Conservation (phyloP, 1,140 invertebrate species). For the Drosophila prosaltans region DNA sequence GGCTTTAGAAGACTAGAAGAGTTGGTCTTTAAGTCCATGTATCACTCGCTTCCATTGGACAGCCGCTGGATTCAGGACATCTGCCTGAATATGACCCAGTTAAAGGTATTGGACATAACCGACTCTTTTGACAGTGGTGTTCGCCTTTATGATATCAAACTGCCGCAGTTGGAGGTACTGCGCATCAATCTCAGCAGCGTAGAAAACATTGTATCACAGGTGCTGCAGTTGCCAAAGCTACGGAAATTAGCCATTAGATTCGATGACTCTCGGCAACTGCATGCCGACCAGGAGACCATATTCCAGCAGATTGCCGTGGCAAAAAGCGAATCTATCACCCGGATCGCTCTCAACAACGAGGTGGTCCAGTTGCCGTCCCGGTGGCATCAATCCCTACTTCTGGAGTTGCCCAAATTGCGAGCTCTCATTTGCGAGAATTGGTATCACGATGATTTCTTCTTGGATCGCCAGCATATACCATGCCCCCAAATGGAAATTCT, state of each 20-base stretch:
- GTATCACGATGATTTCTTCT: slow-evolving; percentile 66
- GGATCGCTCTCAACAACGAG: slow-evolving; percentile 68
- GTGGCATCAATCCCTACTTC: slow-evolving; percentile 57
- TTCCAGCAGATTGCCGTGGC: slow-evolving; percentile 70
- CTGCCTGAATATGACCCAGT: slow-evolving; percentile 47
- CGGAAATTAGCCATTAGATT: slow-evolving; percentile 57
- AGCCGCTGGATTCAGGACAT: slow-evolving; percentile 65
- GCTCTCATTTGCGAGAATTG: slow-evolving; percentile 65
- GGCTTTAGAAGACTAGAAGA: slow-evolving; percentile 63
- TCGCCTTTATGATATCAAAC: slow-evolving; percentile 52
- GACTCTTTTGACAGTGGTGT: slow-evolving; percentile 65
- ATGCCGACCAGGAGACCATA: slow-evolving; percentile 66
- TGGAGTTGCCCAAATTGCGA: slow-evolving; percentile 63
- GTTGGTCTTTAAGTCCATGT: slow-evolving; percentile 61
- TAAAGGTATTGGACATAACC: slow-evolving; percentile 62
- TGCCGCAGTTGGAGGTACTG: slow-evolving; percentile 65
- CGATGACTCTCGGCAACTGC: slow-evolving; percentile 61
- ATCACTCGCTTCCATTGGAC: slow-evolving; percentile 62
- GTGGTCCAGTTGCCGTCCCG: slow-evolving; percentile 61
- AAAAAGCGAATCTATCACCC: slow-evolving; percentile 60
- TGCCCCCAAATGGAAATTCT: slow-evolving; percentile 65
- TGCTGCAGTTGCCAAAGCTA: slow-evolving; percentile 61
- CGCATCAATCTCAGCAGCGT: slow-evolving; percentile 66
- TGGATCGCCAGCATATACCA: slow-evolving; percentile 60
- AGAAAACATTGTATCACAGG: slow-evolving; percentile 52